Base-by-base conservation (phyloP, 2,113 vertebrate genomes). In the Dasyprocta punctata region DNA sequence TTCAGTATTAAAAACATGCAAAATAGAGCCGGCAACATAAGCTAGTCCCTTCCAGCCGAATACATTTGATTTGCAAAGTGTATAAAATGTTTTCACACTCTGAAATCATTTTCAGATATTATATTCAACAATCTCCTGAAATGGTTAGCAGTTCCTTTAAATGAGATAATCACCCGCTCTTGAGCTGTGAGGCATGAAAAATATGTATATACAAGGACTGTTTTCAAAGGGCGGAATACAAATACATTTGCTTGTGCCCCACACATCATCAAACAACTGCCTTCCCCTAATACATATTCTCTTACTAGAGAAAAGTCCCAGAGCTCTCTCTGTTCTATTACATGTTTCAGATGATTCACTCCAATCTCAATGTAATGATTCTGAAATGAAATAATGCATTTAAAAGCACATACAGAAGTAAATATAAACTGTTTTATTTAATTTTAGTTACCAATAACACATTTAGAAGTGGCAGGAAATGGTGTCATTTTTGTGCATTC, bases 111-210 rank as follows among this genome's bases (percentile, higher is more conserved):
- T 97, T 97, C 94, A 86, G 90, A 97, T 97, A 90, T 95, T 95
- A 97, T 94, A 98, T 96, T 94, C 97, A 97, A 97, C 94, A 95
- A 73, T 97, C 92, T 95, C 71, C 90, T 92, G 92, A 96, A 98
- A 97, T 90, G 96, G 98, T 97, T 97, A 97, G 98, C 96, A 97
- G 82, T 49, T 95, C 88, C 90, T 97, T 97, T 97, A 97, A 97
- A 97, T 89, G 94, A 97, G 85, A 95, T 96, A 97, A 97, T 97
- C 96, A 92, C 88, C 95, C 96, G 90, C 88, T 88, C 90, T 96
- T 67, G 88, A 97, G 92, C 88, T 92, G 11, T 87, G 52, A 60
- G 47, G 65, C 88, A 92, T 95, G 78, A 97, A 97, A 96, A 88
- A 96, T 94, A 65, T 96, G 95, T 92, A 77, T 83, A 75, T 41